phyloP scores from a whole-genome alignment of 1,140 invertebrate species.

The Anastrepha ludens region DNA sequence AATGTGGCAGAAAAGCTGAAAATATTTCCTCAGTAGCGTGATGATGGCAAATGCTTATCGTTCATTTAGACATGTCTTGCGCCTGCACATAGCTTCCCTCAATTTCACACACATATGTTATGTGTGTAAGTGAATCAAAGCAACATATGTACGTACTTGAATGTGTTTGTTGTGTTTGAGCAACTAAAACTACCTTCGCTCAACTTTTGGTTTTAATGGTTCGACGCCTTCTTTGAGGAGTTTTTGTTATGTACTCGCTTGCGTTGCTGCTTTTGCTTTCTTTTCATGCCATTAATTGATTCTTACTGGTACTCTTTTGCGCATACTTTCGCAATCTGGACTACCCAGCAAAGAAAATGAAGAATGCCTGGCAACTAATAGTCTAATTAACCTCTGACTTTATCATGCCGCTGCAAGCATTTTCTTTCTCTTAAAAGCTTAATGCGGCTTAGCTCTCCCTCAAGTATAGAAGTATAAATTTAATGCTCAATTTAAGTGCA shows the following conservation, averaged over 20 bases:
- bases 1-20: slow-evolving; percentile 14
- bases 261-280: background rate
- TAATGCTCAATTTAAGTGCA: too few relatives aligned
- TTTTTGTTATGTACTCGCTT: background rate
- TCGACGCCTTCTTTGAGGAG: background rate
- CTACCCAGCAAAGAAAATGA: background rate
- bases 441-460: too few relatives aligned
- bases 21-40: background rate
- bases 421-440: too few relatives aligned
- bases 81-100: background rate
- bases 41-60: background rate
- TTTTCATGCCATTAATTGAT: slow-evolving; percentile 9
- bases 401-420: too few relatives aligned
- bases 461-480: too few relatives aligned
- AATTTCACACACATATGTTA: background rate
- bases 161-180: background rate
- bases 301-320: slow-evolving; percentile 25
- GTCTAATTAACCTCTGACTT: too few relatives aligned
- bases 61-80: background rate
- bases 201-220: background rate
- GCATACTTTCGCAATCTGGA: background rate
- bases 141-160: background rate
- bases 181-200: background rate
- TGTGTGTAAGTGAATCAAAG: too few relatives aligned
- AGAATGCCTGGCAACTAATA: background rate